These are phyloP conservation scores for Drosophila funebris DNA, from an alignment of 1,140 invertebrate species.

Conservation along the genomic window DNA sequence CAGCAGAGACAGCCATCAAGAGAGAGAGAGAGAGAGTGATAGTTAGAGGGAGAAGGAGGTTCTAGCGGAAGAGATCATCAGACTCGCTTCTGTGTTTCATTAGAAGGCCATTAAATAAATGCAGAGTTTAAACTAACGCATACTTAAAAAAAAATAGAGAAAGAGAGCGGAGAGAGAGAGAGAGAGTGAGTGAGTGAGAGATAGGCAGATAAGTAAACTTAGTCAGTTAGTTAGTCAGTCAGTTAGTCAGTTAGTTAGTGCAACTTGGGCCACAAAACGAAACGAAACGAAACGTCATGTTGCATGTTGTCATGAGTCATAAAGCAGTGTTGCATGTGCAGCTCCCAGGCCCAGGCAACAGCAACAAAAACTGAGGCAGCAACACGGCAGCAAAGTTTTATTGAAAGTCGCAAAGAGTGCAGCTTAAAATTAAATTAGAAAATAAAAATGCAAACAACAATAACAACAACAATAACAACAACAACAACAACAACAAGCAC, in stretches of 20 bases:
- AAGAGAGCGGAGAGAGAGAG: background rate
- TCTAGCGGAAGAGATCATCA: constrained; percentile 5
- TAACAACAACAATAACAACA: too few species aligned
- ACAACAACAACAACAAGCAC: too few species aligned
- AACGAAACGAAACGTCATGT: constrained; percentile 64
- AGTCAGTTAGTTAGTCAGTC: constrained; percentile 37
- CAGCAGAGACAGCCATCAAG: background rate
- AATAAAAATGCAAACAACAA: constrained; percentile 55
- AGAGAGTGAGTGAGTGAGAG: background rate
- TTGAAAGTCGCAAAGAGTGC: constrained; percentile 55
- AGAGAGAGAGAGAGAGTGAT: background rate
- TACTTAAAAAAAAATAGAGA: background rate
- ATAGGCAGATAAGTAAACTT: background rate
- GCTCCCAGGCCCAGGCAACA: constrained; percentile 25
- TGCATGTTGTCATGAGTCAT: constrained; percentile 82
- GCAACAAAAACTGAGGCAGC: constrained; percentile 25
- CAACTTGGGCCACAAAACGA: constrained; percentile 35
- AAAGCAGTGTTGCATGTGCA: constrained; percentile 76
- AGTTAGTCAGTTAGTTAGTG: constrained; percentile 30
- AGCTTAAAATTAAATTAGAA: constrained; percentile 75
- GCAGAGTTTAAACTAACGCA: constrained; percentile 50
- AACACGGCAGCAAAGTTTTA: constrained; percentile 43
- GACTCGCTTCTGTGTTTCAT: constrained; percentile 39
- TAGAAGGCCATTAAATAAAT: constrained; percentile 54
- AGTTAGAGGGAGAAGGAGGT: constrained; percentile 3